A percentile compares a stretch with the other conserved stretches of the same genome.
phyloP scores from a whole-genome alignment of 2,113 vertebrate species.

The Hippolais icterina region DNA sequence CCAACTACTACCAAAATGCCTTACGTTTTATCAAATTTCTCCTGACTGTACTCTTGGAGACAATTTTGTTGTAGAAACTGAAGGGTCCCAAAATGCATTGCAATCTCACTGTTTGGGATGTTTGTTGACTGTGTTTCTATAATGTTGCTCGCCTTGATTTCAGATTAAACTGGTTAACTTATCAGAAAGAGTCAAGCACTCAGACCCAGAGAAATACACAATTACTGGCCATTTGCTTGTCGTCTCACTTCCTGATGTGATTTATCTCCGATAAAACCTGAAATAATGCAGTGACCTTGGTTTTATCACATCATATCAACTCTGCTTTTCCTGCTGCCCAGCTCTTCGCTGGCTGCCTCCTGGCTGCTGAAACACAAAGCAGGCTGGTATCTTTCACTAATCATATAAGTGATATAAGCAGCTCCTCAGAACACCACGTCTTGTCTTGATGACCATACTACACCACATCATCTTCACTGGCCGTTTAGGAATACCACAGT shows the following conservation, averaged over 20 bases:
- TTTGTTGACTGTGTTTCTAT: background rate
- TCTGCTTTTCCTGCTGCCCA: background rate
- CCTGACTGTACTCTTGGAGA: background rate
- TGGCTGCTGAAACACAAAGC: background rate
- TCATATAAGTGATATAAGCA: background rate
- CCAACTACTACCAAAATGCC: background rate
- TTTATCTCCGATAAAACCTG: background rate
- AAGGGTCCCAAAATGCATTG: background rate
- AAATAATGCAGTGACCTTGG: background rate
- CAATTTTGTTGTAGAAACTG: background rate
- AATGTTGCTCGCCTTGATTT: background rate
- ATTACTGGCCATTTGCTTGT: background rate
- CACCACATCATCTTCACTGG: background rate
- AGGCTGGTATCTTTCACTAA: background rate
- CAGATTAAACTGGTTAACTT: background rate
- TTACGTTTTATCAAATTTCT: background rate
- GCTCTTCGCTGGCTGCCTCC: background rate
- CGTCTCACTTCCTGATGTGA: background rate
- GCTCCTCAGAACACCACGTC: background rate
- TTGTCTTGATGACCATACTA: background rate
- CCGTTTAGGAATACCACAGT: background rate
- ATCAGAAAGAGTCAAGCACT: background rate
- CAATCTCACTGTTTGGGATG: background rate
- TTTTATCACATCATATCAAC: background rate
- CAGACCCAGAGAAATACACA: background rate